Conservation (phyloP, 2,113 vertebrate species). For the Apaloderma vittatum region DNA sequence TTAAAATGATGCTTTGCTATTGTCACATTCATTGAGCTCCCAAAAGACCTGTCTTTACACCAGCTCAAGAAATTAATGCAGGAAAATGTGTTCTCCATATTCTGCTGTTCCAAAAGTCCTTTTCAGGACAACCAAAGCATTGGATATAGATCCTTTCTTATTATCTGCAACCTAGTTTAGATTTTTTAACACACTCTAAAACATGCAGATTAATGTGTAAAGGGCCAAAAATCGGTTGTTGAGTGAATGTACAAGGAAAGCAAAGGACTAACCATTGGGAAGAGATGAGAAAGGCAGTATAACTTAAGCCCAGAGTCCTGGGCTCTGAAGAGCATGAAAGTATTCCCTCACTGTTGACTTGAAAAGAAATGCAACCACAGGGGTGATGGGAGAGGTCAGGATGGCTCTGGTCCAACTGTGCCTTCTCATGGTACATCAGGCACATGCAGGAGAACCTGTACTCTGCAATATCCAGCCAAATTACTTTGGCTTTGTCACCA, state of each 20-base stretch:
- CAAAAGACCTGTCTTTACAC: not conserved
- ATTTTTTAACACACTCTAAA: not conserved
- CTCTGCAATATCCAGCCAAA: not conserved
- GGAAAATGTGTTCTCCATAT: not conserved
- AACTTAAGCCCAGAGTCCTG: not conserved
- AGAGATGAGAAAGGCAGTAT: not conserved
- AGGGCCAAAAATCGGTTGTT: not conserved
- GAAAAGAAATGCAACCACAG: not conserved
- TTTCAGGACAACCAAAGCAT: not conserved
- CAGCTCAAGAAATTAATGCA: not conserved
- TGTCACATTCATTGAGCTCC: not conserved
- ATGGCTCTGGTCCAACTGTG: not conserved
- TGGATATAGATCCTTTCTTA: not conserved
- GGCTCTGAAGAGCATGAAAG: not conserved
- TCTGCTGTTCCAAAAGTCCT: not conserved
- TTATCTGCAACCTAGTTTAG: not conserved
- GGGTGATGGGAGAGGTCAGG: not conserved
- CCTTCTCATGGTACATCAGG: not conserved
- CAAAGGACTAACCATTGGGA: not conserved
- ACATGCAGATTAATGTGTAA: not conserved
- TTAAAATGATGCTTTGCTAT: not conserved
- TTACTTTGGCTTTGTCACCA: not conserved
- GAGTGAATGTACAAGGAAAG: not conserved
- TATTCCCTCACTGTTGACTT: not conserved
- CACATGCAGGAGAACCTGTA: not conserved